Conservation (phyloP, 2,113 vertebrate genomes). For the Cebidichthys violaceus region DNA sequence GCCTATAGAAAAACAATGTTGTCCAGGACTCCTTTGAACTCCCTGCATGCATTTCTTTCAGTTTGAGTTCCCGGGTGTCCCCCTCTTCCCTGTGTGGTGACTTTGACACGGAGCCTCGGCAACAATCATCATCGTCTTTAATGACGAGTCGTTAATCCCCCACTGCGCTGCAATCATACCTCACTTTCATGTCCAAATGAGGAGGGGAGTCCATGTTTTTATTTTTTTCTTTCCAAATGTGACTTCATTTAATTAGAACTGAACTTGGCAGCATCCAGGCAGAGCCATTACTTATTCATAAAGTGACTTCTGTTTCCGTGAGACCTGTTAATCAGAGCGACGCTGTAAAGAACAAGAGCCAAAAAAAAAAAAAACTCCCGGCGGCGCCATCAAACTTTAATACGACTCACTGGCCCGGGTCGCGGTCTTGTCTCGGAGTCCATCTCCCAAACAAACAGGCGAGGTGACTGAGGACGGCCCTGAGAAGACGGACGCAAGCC, state of each 20-base stretch:
- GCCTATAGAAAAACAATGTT: constrained; percentile 52
- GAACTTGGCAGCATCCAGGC: constrained; percentile 69
- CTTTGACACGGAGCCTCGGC: constrained; percentile 55
- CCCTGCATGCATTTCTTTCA: constrained; percentile 17
- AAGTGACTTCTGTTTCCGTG: constrained; percentile 74
- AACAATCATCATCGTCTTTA: constrained; percentile 67
- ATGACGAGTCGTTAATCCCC: constrained; percentile 64
- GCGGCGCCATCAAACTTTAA: constrained; percentile 54
- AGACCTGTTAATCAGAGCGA: constrained; percentile 65
- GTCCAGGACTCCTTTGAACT: constrained; percentile 38
- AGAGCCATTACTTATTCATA: constrained; percentile 76
- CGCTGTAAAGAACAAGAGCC: constrained; percentile 46
- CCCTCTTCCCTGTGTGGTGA: constrained; percentile 28
- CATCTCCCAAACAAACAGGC: constrained; percentile 57
- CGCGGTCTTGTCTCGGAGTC: not conserved
- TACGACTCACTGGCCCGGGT: constrained; percentile 25
- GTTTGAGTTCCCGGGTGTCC: constrained; percentile 24
- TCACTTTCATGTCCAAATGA: constrained; percentile 67
- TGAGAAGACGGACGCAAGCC: constrained; percentile 22
- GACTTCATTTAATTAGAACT: constrained; percentile 81
- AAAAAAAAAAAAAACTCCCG: constrained; percentile 42
- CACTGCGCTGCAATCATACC: constrained; percentile 52
- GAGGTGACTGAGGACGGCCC: constrained; percentile 13
- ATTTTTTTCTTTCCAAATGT: constrained; percentile 64
- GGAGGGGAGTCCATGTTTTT: constrained; percentile 48